Conservation (phyloP, 2,888 invertebrate genomes). For the Schizaphis graminum region DNA sequence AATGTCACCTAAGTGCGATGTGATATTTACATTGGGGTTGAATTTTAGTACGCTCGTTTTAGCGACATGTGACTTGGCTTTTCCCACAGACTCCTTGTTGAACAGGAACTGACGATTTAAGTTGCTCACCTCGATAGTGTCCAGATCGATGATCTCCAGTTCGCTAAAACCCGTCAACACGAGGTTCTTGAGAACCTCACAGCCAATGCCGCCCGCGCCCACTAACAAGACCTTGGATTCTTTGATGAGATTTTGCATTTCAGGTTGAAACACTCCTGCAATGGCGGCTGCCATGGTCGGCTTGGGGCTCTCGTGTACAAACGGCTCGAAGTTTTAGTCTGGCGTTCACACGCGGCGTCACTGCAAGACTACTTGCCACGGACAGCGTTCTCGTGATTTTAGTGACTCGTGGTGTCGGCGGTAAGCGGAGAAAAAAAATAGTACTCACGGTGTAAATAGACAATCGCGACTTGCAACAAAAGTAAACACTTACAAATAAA, state of each 20-base stretch:
- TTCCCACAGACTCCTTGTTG: constrained; percentile 97
- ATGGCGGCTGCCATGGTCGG: constrained; percentile 76
- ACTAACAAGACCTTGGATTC: constrained; percentile 86
- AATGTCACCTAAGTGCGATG: constrained; percentile 93
- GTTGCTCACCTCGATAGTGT: constrained; percentile 99
- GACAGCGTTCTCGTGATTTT: background rate
- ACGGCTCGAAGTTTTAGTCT: background rate
- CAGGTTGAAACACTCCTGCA: constrained; percentile 78
- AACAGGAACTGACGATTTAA: constrained; percentile 99
- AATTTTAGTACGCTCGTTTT: constrained; percentile 89
- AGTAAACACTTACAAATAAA: background rate
- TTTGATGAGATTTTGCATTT: constrained; percentile 78
- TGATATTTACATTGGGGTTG: constrained; percentile 89
- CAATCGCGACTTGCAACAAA: background rate
- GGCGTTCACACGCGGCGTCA: background rate
- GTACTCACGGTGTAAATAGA: background rate
- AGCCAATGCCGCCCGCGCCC: constrained; percentile 99
- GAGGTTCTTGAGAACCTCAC: constrained; percentile 97
- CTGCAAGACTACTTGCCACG: background rate
- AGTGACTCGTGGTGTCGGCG: background rate
- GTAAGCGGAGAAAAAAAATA: background rate
- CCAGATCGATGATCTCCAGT: constrained; percentile 97
- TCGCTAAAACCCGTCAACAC: constrained; percentile 93
- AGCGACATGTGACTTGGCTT: constrained; percentile 94
- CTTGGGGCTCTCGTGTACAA: background rate